These are phyloP conservation scores for Synaphobranchus kaupii DNA, from an alignment of 2,797 vertebrate genomes.

Conservation along the genomic window DNA sequence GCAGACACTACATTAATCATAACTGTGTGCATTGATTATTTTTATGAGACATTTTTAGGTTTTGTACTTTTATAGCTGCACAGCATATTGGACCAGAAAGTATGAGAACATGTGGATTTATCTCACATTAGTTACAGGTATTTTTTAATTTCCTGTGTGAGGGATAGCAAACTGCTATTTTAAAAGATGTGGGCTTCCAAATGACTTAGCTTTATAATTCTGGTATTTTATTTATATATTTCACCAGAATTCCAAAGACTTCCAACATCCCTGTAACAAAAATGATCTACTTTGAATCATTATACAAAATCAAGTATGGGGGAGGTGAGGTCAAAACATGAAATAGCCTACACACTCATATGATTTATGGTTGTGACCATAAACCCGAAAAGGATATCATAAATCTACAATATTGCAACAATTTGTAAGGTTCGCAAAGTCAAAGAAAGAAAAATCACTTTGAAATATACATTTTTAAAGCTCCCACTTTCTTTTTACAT, in stretches of 20 bases:
- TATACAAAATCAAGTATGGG: background rate
- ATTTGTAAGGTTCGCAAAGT: background rate
- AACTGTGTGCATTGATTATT: background rate
- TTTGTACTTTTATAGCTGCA: background rate
- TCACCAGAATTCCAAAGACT: background rate
- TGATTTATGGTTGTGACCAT: background rate
- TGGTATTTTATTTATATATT: background rate
- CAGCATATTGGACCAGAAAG: background rate
- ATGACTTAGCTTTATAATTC: background rate
- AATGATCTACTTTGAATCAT: background rate
- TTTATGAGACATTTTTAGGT: background rate
- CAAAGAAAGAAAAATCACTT: background rate
- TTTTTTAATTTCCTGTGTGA: background rate
- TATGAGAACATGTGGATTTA: background rate
- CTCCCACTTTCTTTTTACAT: background rate
- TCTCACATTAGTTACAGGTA: background rate
- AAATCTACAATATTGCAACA: background rate
- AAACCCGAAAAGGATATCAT: background rate
- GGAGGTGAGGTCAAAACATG: background rate
- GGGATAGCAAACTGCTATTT: background rate
- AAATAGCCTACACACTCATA: background rate
- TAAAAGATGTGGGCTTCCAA: background rate
- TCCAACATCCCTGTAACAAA: background rate
- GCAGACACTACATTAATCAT: background rate
- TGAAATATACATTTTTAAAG: background rate